Evolutionary conservation across 2,797 vertebrate genomes (phyloP), one percentile per base, ranked within the genome.

Genomic region (Brotogeris chrysoptera): DNA sequence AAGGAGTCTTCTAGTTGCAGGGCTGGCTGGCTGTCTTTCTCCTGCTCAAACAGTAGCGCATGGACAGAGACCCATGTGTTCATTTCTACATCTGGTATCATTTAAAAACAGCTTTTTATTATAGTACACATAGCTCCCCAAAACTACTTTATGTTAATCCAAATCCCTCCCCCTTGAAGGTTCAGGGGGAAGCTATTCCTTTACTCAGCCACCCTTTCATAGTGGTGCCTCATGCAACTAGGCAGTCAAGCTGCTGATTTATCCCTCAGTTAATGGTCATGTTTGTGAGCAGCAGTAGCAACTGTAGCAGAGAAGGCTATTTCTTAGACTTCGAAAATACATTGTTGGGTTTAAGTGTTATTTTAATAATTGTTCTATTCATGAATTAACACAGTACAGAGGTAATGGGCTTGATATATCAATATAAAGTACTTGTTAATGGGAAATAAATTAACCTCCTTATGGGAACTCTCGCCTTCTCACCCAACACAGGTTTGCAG

Each of bases 251-350:
- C 18, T 36, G 30, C 59, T 44, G 28, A 18, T 68, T 13, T 57
- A 12, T 41, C 39, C 52, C n/a, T 74, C n/a, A 23, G 11, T 88
- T 68, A 12, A 13, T 0, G 15, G 30, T 69, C 65, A n/a, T 0
- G 0, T 64, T 80, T 87, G 28, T 72, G 68, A 57, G 24, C 52
- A 53, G 47, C 23, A 49, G 32, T 66, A 81, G 25, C 46, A 41
- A 64, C 52, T 89, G 80, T 86, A 85, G 68, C 65, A 87, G 92
- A 95, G 91, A 91, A 96, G 88, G 93, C 77, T 96, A 76, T 91
- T 96, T 92, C 59, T 86, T 88, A 81, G 64, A 52, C 34, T 71
- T 41, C 77, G 23, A 55, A 91, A 88, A 76, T 30, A 28, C 12
- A 30, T 34, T 38, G 2, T 59, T 80, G 10, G 0, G 1, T n/a